These are phyloP conservation scores for Oegoconia quadripuncta DNA, from an alignment of 2,888 invertebrate species.

Conservation along the genomic window DNA sequence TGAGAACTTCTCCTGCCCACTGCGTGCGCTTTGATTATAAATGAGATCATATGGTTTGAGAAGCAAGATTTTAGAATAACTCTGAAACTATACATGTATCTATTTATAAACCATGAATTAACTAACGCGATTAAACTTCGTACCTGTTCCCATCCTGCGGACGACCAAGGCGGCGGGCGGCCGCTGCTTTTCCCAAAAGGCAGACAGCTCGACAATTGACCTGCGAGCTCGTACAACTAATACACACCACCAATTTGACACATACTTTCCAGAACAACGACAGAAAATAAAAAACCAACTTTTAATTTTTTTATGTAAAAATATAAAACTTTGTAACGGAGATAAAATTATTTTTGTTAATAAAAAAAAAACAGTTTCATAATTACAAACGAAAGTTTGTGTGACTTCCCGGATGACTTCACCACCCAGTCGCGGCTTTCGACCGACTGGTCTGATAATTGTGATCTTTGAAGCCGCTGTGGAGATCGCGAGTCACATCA, in stretches of 20 bases:
- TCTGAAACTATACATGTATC: not conserved
- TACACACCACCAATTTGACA: conserved; percentile 16
- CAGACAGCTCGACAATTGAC: conserved; percentile 64
- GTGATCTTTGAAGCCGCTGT: conserved; percentile 76
- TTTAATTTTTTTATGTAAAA: conserved; percentile 2
- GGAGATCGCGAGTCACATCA: conserved; percentile 78
- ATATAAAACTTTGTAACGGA: not conserved
- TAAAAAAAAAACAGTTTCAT: not conserved
- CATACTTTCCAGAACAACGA: not conserved
- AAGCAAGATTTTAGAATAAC: too few species aligned
- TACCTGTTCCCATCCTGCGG: conserved; percentile 88
- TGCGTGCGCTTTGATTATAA: too few species aligned
- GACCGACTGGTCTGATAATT: conserved; percentile 77
- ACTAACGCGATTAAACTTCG: conserved; percentile 29
- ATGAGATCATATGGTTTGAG: too few species aligned
- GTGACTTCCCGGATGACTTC: conserved; percentile 65
- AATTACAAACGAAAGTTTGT: conserved; percentile 35
- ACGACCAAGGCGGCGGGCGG: conserved; percentile 76
- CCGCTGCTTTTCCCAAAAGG: conserved; percentile 82
- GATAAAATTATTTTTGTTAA: not conserved
- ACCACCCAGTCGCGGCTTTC: conserved; percentile 70
- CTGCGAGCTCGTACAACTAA: conserved; percentile 23
- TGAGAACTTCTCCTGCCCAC: too few species aligned
- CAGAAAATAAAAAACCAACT: not conserved
- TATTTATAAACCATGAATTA: not conserved